Evolutionary conservation across 2,113 vertebrate species (phyloP).

Genomic region (Elachura formosa): DNA sequence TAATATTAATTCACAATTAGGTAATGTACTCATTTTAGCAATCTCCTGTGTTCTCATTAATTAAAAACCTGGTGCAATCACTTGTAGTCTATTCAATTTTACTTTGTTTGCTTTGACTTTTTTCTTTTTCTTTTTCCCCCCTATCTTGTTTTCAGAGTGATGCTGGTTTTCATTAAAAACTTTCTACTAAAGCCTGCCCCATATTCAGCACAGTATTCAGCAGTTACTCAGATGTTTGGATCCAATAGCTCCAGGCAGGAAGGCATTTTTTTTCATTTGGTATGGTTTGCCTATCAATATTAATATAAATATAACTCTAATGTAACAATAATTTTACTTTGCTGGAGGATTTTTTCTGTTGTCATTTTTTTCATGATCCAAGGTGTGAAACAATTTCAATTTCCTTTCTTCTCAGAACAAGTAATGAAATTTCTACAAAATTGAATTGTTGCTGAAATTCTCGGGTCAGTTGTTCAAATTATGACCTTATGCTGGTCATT

Average conservation of each 20-base stretch:
- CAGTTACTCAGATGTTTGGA: neutral
- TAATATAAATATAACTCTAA: neutral
- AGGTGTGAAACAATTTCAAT: neutral
- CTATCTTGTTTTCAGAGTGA: neutral
- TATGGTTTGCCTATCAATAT: neutral
- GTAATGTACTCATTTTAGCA: constrained; percentile 62
- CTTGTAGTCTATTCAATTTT: constrained; percentile 24
- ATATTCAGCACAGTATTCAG: neutral
- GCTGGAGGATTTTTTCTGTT: neutral
- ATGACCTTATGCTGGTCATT: neutral
- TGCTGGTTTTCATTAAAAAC: neutral
- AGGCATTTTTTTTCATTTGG: neutral
- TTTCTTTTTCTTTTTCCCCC: neutral
- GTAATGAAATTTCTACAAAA: neutral
- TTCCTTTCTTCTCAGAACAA: neutral
- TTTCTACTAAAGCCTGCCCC: neutral
- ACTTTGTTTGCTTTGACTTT: neutral
- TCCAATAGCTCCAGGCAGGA: neutral
- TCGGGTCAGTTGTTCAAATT: neutral
- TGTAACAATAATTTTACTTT: neutral
- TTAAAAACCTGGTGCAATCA: constrained; percentile 61
- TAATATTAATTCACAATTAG: constrained; percentile 68
- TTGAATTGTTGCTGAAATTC: neutral
- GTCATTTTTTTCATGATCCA: neutral
- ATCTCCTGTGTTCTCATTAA: constrained; percentile 65